These are phyloP conservation scores for Alligator mississippiensis DNA, from an alignment of 2,113 vertebrate species.

Conservation along the genomic window DNA sequence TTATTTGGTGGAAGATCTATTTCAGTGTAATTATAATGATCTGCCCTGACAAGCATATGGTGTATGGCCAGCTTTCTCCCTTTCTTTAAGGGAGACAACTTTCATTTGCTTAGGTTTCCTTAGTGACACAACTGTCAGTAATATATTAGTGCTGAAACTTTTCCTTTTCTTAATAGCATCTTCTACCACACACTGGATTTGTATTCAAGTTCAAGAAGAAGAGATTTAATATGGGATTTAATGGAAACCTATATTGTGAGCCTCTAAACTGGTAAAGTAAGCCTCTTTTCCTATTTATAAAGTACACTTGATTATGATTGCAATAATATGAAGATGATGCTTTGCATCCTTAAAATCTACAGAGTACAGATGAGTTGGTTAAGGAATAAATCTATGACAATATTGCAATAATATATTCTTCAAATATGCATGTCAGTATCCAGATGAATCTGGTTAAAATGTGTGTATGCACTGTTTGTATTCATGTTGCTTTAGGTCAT, in stretches of 20 bases:
- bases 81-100: not conserved
- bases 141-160: not conserved
- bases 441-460: not conserved
- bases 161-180: not conserved
- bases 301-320: not conserved
- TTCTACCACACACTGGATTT: not conserved
- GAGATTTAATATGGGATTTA: not conserved
- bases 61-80: not conserved
- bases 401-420: not conserved
- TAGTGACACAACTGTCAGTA: not conserved
- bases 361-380: constrained; percentile 3
- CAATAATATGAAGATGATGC: not conserved
- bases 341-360: constrained; percentile 26
- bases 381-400: constrained; percentile 3
- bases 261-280: not conserved
- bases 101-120: not conserved
- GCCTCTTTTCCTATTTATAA: not conserved
- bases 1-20: not conserved
- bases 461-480: constrained; percentile 2
- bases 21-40: not conserved
- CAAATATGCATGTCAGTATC: not conserved
- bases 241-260: too few relatives aligned
- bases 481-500: not conserved
- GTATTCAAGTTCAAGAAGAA: not conserved
- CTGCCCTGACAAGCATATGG: not conserved